phyloP scores from a whole-genome alignment of 1,140 invertebrate genomes.

The Drosophila quadrilineata region DNA sequence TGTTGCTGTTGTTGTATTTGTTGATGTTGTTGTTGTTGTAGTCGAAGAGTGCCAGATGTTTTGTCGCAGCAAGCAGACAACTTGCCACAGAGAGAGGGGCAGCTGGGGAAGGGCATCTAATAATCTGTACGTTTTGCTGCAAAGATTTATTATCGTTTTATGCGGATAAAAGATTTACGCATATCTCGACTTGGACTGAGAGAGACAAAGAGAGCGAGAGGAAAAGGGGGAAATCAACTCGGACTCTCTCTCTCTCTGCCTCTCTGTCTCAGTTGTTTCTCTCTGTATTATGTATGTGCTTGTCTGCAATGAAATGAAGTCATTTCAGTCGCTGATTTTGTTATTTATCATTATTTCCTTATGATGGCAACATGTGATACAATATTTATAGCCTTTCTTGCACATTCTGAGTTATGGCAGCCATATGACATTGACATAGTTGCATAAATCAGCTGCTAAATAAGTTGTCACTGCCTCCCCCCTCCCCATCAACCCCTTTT shows the following conservation, averaged over 20 bases:
- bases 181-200: too few species aligned
- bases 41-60: slow-evolving; percentile 48
- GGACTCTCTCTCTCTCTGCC: background rate
- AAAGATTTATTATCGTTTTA: slow-evolving; percentile 77
- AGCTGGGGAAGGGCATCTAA: slow-evolving; percentile 55
- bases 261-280: slow-evolving; percentile 30
- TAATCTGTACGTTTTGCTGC: slow-evolving; percentile 73
- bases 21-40: slow-evolving; percentile 5
- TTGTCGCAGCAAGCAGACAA: slow-evolving; percentile 43
- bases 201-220: slow-evolving; percentile 15
- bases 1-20: slow-evolving; percentile 3
- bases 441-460: slow-evolving; percentile 52
- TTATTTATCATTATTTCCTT: slow-evolving; percentile 79
- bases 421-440: slow-evolving; percentile 70
- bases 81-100: too few species aligned
- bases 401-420: slow-evolving; percentile 50
- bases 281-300: slow-evolving; percentile 54
- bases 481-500: slow-evolving; percentile 39
- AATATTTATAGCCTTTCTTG: slow-evolving; percentile 61
- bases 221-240: slow-evolving; percentile 1
- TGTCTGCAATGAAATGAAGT: slow-evolving; percentile 64
- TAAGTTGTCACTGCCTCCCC: background rate
- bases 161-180: slow-evolving; percentile 75
- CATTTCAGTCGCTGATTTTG: slow-evolving; percentile 71
- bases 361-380: slow-evolving; percentile 74